phyloP scores from a whole-genome alignment of 2,888 invertebrate species.

The Auanema sp. region DNA sequence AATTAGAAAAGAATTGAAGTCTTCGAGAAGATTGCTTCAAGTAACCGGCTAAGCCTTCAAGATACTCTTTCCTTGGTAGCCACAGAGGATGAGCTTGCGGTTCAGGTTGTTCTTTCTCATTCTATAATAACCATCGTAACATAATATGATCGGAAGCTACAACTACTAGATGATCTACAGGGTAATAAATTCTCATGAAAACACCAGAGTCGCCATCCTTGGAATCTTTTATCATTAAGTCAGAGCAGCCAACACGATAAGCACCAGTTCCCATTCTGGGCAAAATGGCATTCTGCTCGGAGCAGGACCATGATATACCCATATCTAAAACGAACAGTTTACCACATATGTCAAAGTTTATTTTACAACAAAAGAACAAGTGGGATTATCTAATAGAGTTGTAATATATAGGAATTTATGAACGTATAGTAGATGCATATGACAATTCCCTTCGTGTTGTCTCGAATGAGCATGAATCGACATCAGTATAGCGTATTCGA shows the following conservation, averaged over 20 bases:
- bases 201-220: constrained; percentile 67
- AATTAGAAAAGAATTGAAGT: constrained; percentile 54
- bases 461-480: too few relatives aligned
- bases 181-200: constrained; percentile 72
- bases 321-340: not conserved
- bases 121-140: not conserved
- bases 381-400: too few relatives aligned
- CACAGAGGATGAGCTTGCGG: constrained; percentile 68
- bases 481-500: too few relatives aligned
- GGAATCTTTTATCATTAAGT: constrained; percentile 70
- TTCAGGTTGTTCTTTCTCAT: not conserved
- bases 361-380: too few relatives aligned
- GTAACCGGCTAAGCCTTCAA: constrained; percentile 68
- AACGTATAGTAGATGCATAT: too few relatives aligned
- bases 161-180: constrained; percentile 66
- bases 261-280: constrained; percentile 28
- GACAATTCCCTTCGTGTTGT: too few relatives aligned
- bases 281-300: constrained; percentile 28
- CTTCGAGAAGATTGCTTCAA: constrained; percentile 57
- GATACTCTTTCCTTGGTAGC: constrained; percentile 70
- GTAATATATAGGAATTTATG: too few relatives aligned
- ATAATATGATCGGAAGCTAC: not conserved
- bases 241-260: constrained; percentile 69
- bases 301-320: constrained; percentile 16
- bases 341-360: too few relatives aligned